These are phyloP conservation scores for Phortica magna DNA, from an alignment of 2,888 invertebrate species.

Conservation along the genomic window DNA sequence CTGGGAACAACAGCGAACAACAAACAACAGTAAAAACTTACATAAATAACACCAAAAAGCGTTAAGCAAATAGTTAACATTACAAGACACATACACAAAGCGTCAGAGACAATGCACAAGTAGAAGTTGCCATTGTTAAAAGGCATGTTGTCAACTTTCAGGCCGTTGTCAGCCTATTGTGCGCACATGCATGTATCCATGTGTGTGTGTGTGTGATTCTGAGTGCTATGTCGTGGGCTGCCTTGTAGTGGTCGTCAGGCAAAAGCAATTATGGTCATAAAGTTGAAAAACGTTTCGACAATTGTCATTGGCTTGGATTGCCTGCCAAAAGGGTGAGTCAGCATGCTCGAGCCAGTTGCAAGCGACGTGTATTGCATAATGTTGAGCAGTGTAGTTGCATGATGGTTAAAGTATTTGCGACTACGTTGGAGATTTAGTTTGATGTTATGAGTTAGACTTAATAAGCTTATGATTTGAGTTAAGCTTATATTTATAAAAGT, in stretches of 20 bases:
- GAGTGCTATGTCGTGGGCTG: neutral
- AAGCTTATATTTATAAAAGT: no score
- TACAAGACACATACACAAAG: slow-evolving; percentile 22
- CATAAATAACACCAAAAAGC: slow-evolving; percentile 27
- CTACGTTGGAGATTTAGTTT: no score
- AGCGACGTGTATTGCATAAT: neutral
- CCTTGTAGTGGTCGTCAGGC: slow-evolving; percentile 39
- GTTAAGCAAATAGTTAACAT: slow-evolving; percentile 40
- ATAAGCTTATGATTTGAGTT: no score
- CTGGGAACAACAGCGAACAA: neutral
- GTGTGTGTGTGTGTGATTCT: neutral
- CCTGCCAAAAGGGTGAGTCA: neutral
- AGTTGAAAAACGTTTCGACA: slow-evolving; percentile 31
- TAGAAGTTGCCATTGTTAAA: slow-evolving; percentile 35
- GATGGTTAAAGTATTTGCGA: no score
- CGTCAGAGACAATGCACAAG: slow-evolving; percentile 28
- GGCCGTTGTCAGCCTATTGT: slow-evolving; percentile 17
- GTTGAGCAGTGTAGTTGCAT: neutral
- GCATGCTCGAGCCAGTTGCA: neutral
- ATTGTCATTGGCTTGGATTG: slow-evolving; percentile 14
- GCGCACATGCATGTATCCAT: no score
- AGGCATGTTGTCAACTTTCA: slow-evolving; percentile 1
- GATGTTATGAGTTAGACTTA: no score
- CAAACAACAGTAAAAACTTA: slow-evolving; percentile 11
- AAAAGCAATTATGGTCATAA: slow-evolving; percentile 51